phyloP scores from a whole-genome alignment of 2,797 vertebrate genomes.

The Jordanella pulchra region DNA sequence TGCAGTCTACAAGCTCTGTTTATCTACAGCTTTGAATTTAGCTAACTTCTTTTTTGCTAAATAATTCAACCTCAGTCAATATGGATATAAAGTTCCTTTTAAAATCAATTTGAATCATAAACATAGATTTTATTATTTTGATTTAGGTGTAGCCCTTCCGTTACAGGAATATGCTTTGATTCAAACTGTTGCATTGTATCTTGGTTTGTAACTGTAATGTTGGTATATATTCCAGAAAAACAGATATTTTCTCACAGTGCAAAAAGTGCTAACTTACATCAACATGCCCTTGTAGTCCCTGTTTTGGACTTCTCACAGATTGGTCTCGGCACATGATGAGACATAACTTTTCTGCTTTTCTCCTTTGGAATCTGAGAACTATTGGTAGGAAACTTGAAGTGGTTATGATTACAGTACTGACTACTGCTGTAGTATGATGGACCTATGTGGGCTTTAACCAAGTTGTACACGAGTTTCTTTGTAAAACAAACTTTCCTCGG shows the following conservation, averaged over 20 bases:
- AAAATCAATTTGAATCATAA: neutral
- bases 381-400: too few relatives aligned
- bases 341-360: neutral
- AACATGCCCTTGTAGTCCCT: neutral
- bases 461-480: neutral
- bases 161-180: neutral
- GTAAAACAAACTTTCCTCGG: neutral
- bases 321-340: neutral
- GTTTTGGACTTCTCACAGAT: neutral
- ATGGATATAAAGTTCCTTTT: neutral
- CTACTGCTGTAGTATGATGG: neutral
- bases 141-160: neutral
- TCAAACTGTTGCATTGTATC: neutral
- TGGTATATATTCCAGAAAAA: neutral
- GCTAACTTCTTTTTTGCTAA: neutral
- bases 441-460: neutral
- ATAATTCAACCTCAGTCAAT: neutral
- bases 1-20: neutral
- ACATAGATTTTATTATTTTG: neutral
- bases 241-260: neutral
- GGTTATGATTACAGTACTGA: too few relatives aligned
- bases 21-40: neutral
- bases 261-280: neutral
- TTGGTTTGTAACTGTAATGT: neutral
- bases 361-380: neutral